phyloP scores from a whole-genome alignment of 2,797 vertebrate genomes.

The Nannoperca obscura region DNA sequence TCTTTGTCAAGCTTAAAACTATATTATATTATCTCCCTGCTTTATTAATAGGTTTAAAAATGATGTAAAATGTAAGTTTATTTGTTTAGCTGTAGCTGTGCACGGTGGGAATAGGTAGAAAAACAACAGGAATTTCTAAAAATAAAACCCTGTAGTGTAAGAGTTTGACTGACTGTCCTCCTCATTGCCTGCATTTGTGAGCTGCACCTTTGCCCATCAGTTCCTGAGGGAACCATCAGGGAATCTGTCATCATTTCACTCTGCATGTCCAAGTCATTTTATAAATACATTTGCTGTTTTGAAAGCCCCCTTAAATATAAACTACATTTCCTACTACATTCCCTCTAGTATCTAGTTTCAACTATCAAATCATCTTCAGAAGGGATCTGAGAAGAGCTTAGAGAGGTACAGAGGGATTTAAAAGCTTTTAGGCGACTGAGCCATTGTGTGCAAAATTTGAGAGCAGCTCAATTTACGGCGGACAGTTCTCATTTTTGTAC shows the following conservation, averaged over 20 bases:
- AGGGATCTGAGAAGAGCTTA: conserved; percentile 34
- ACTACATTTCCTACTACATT: not conserved
- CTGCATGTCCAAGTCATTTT: not conserved
- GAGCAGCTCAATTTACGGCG: conserved; percentile 33
- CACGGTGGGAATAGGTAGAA: not conserved
- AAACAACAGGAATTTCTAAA: not conserved
- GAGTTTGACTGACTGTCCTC: not conserved
- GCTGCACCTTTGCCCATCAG: not conserved
- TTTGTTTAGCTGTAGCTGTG: not conserved
- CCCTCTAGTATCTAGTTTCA: conserved; percentile 33
- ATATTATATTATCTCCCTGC: no score
- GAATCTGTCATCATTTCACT: conserved; percentile 8
- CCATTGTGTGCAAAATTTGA: conserved; percentile 44
- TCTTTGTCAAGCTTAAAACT: not conserved
- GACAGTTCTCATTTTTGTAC: conserved; percentile 47
- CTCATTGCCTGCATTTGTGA: not conserved
- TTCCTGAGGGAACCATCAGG: not conserved
- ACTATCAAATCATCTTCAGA: conserved; percentile 45
- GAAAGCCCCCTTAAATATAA: conserved; percentile 11
- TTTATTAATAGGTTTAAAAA: not conserved
- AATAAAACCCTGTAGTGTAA: not conserved
- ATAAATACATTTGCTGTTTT: conserved; percentile 6
- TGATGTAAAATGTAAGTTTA: not conserved
- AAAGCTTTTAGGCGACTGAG: conserved; percentile 29
- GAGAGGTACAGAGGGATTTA: conserved; percentile 36